Conservation (phyloP, 1,140 invertebrate species). For the Eriocheir sinensis region DNA sequence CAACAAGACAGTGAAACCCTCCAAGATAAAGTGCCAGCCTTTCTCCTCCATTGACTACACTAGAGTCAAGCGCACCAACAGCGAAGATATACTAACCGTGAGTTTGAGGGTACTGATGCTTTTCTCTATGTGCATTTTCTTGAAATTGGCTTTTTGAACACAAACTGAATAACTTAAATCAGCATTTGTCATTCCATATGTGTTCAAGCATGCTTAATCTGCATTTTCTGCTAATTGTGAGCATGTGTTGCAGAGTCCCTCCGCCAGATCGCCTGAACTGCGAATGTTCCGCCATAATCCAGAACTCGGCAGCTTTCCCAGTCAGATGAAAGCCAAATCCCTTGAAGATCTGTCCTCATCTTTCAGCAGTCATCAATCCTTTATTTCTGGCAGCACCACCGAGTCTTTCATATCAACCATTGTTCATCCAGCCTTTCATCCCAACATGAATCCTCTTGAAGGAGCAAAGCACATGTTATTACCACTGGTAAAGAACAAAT, state of each 20-base stretch:
- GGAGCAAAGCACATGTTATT: not conserved
- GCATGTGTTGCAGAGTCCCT: slow-evolving; percentile 68
- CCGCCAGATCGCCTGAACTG: slow-evolving; percentile 64
- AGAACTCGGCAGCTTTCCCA: slow-evolving; percentile 35
- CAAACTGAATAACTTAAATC: not conserved
- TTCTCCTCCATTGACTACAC: slow-evolving; percentile 38
- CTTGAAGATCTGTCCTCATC: slow-evolving; percentile 65
- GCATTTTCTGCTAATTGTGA: slow-evolving; percentile 19
- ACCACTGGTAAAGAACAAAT: not conserved
- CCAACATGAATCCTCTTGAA: not conserved
- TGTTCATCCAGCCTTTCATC: slow-evolving; percentile 47
- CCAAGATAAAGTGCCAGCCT: slow-evolving; percentile 74
- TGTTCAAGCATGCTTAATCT: not conserved
- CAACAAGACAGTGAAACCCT: slow-evolving; percentile 82
- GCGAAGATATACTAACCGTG: slow-evolving; percentile 70
- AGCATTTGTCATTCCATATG: not conserved
- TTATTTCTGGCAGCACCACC: not conserved
- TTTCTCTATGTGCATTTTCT: slow-evolving; percentile 19
- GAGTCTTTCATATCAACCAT: slow-evolving; percentile 29
- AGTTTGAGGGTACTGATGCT: slow-evolving; percentile 26
- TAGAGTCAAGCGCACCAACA: slow-evolving; percentile 60
- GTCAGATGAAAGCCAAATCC: slow-evolving; percentile 64
- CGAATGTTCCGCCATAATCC: slow-evolving; percentile 58
- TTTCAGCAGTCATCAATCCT: not conserved
- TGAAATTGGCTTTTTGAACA: not conserved